A percentile compares a stretch with the other conserved stretches of the same genome.
These are phyloP conservation scores for Bembecia ichneumoniformis DNA, from an alignment of 2,888 invertebrate species.

Conservation along the genomic window DNA sequence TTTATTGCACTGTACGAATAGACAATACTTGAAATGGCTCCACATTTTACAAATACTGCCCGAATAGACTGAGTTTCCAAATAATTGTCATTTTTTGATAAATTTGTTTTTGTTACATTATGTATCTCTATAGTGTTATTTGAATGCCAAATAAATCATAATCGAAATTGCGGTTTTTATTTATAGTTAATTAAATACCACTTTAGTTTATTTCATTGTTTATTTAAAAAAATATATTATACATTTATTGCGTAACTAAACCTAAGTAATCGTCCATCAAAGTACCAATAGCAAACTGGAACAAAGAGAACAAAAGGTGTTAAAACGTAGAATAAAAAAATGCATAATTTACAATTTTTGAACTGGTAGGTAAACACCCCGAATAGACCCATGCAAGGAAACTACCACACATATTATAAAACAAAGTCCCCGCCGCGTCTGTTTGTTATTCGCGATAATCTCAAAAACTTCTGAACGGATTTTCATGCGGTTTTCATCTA, in stretches of 20 bases:
- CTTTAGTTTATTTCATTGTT: conserved; percentile 3
- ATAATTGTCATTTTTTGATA: conserved; percentile 57
- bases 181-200: background rate
- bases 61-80: conserved; percentile 70
- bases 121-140: conserved; percentile 58
- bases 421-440: no score
- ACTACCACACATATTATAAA: no score
- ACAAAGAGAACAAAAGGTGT: conserved; percentile 31
- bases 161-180: conserved; percentile 27
- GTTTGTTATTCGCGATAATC: no score
- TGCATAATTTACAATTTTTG: background rate
- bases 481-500: no score
- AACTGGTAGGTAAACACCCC: no score
- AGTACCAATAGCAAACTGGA: conserved; percentile 98
- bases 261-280: conserved; percentile 99
- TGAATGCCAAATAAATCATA: conserved; percentile 70
- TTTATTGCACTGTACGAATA: background rate
- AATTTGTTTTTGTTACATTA: conserved; percentile 62
- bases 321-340: background rate
- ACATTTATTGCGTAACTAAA: conserved; percentile 67
- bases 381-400: no score
- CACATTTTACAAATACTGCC: conserved; percentile 37
- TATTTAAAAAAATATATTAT: conserved; percentile 7
- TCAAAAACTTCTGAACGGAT: no score
- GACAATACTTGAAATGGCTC: background rate